Evolutionary conservation across 2,113 vertebrate species (phyloP), one percentile per base, ranked within the genome.

Genomic region (Oreochromis niloticus): DNA sequence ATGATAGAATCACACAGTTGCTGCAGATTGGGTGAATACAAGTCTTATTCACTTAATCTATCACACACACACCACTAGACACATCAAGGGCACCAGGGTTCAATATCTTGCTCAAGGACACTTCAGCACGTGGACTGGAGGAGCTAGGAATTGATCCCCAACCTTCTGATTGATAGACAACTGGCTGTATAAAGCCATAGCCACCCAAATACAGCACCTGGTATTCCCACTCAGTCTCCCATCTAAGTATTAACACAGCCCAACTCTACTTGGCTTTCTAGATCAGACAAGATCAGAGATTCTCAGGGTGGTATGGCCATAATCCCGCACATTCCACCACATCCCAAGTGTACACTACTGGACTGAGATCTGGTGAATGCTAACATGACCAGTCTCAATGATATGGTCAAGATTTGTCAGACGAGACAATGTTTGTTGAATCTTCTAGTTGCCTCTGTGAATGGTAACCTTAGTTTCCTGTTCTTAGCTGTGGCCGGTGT

Each of bases 281-380:
- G 34, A 22, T 41, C 19, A 39, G 34, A 22, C 63, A 68, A 39
- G 34, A 66, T 66, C 7, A 39, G 63, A 68, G 0, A 68, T 68
- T 22, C 34, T 68, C 34, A 41, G 63, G 34, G 34, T 68, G 6
- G 11, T 14, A 68, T 68, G 34, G 6, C 63, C 19, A 41, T 68
- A 39, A 71, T 71, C 36, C n/a, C 0, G 0, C n/a, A 24, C 36
- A 43, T 24, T 8, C 39, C n/a, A 48, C 43, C 43, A 48, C 4
- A 30, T 75, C 41, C 41, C 14, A 75, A 19, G 16, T 27, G 0
- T 75, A 48, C 46, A 16, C 3, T 2, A 48, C 7, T 75, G 43
- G 43, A 48, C 16, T 75, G 43, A 48, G 24, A 48, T 75, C 43
- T 48, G 41, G 24, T 48, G 46, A 30, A 73, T 27, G 41, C 68